Percentiles rank a stretch among this genome's conserved stretches.
Evolutionary conservation across 2,797 vertebrate species (phyloP).

Genomic region (Eleutherodactylus coqui): DNA sequence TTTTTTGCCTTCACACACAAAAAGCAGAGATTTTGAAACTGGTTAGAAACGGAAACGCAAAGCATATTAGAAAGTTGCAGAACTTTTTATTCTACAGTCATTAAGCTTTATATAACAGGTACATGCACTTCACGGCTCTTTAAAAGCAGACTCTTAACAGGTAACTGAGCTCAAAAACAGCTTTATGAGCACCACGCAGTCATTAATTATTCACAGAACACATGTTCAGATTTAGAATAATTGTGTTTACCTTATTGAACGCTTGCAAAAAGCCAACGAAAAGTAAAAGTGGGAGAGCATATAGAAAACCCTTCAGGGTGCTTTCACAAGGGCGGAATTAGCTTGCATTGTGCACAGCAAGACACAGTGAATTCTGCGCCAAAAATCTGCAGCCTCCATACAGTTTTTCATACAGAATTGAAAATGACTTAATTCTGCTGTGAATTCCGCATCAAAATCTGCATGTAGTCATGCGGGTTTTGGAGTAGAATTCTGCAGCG

Average conservation of each 20-base stretch:
- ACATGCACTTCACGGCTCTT: neutral
- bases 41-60: too few relatives aligned
- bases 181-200: slow-evolving; percentile 13
- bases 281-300: neutral
- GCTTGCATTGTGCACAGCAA: too few relatives aligned
- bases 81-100: neutral
- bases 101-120: neutral
- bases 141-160: neutral
- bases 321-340: too few relatives aligned
- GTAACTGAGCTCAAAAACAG: slow-evolving; percentile 4
- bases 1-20: too few relatives aligned
- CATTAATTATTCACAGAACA: slow-evolving; percentile 28
- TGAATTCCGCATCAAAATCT: too few relatives aligned
- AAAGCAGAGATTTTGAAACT: too few relatives aligned
- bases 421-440: too few relatives aligned
- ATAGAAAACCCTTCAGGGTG: neutral
- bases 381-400: too few relatives aligned
- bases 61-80: neutral
- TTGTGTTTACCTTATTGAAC: neutral
- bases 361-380: too few relatives aligned
- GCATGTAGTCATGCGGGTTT: too few relatives aligned
- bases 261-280: neutral
- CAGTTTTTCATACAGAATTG: too few relatives aligned
- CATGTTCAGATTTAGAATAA: slow-evolving; percentile 18
- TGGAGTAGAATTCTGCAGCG: too few relatives aligned